Evolutionary conservation across 2,113 vertebrate genomes (phyloP).

Genomic region (Ammodramus savannarum): DNA sequence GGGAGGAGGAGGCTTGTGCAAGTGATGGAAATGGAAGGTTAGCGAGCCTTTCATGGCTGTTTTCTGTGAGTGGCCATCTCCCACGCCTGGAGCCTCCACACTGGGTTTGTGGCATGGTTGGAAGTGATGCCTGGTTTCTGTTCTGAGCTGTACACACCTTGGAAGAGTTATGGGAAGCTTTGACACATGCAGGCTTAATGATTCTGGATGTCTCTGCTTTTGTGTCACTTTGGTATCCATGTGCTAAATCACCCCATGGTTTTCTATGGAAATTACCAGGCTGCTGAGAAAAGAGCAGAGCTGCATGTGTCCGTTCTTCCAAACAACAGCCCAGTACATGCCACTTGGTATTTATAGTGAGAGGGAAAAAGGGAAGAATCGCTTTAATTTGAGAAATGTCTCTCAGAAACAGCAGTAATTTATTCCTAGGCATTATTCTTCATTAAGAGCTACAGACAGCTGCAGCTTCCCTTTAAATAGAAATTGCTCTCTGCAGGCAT

Average conservation of each 20-base stretch:
- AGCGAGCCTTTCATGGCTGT: rapidly evolving
- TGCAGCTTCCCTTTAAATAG: slow-evolving; percentile 66
- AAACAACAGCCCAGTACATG: neutral
- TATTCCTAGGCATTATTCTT: slow-evolving; percentile 65
- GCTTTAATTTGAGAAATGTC: slow-evolving; percentile 10
- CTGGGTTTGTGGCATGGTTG: rapidly evolving
- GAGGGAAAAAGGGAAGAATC: neutral
- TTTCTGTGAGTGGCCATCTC: rapidly evolving
- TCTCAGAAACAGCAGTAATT: slow-evolving; percentile 44
- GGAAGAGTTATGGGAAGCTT: neutral
- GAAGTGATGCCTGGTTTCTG: neutral
- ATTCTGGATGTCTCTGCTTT: neutral
- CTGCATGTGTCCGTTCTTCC: neutral
- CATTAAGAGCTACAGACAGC: slow-evolving; percentile 59
- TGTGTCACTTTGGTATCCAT: neutral
- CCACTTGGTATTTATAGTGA: neutral
- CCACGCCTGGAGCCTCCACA: rapidly evolving
- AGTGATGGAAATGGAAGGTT: neutral
- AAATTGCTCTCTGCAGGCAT: slow-evolving; percentile 36
- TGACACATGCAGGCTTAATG: neutral
- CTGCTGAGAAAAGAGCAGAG: neutral
- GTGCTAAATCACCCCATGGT: neutral
- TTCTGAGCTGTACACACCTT: neutral
- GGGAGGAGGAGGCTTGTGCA: neutral
- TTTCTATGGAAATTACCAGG: neutral